Evolutionary conservation across 2,113 vertebrate species (phyloP).

Genomic region (Leptocoma aspasia): DNA sequence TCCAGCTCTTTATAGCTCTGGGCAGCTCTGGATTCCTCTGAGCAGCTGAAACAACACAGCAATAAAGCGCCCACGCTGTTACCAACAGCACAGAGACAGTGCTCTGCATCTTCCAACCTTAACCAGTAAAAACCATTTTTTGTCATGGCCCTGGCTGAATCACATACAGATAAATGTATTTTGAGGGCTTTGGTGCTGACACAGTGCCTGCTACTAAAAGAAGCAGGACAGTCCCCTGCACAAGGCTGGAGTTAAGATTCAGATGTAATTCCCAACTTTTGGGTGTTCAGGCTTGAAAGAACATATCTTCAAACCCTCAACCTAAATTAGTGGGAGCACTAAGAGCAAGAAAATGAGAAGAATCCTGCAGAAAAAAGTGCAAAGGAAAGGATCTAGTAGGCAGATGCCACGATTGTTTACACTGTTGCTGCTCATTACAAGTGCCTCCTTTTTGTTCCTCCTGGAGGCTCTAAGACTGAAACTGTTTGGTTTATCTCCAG

Average conservation of each 20-base stretch:
- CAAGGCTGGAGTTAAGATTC: neutral
- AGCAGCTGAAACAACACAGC: neutral
- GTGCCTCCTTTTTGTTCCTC: neutral
- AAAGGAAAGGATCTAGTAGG: neutral
- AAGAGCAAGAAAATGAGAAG: neutral
- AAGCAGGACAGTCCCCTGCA: neutral
- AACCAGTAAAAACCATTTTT: neutral
- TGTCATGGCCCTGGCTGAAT: neutral
- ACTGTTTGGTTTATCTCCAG: neutral
- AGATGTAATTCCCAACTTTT: neutral
- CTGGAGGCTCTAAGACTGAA: neutral
- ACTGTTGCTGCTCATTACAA: neutral
- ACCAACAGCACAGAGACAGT: neutral
- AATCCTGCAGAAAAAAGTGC: neutral
- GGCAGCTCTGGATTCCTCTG: neutral
- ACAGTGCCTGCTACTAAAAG: neutral
- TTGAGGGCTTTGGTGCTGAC: neutral
- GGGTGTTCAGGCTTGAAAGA: neutral
- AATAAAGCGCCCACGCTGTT: neutral
- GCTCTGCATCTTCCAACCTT: neutral
- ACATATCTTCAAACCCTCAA: neutral
- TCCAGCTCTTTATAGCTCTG: neutral
- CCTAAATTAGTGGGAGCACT: neutral
- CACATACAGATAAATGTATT: neutral
- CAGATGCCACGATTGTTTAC: neutral